Evolutionary conservation across 2,888 invertebrate genomes (phyloP).

Genomic region (Pantelozetes paolii): DNA sequence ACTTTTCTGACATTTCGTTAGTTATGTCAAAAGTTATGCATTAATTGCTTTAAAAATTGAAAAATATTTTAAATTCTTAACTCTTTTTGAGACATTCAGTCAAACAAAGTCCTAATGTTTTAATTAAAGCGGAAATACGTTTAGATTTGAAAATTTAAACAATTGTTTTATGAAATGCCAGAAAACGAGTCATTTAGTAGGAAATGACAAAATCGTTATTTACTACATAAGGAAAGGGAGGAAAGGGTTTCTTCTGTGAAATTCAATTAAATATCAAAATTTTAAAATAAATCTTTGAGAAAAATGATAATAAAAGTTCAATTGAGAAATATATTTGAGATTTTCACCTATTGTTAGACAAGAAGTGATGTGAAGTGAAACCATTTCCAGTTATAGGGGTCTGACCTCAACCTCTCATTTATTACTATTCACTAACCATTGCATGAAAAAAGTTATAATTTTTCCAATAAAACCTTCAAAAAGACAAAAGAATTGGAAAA

Average conservation of each 20-base stretch:
- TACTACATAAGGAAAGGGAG: no score
- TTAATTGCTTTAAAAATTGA: no score
- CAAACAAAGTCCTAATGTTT: no score
- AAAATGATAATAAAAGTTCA: background rate
- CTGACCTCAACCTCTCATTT: background rate
- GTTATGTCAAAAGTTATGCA: no score
- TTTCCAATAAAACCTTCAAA: background rate
- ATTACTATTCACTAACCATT: background rate
- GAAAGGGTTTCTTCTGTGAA: background rate
- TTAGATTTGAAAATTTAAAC: no score
- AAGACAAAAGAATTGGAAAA: conserved; percentile 1
- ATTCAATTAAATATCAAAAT: conserved; percentile 5
- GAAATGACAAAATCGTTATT: no score
- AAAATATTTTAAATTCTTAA: no score
- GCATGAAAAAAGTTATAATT: no score
- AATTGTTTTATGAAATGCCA: background rate
- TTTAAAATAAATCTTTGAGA: conserved; percentile 30
- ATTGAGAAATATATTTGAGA: background rate
- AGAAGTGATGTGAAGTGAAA: conserved; percentile 3
- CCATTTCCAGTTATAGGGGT: background rate
- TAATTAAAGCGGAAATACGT: no score
- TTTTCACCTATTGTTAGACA: conserved; percentile 1
- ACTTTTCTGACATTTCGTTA: no score
- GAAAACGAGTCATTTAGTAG: no score
- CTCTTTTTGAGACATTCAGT: no score